Evolutionary conservation across 2,797 vertebrate species (phyloP).

Genomic region (Bufotes viridis): DNA sequence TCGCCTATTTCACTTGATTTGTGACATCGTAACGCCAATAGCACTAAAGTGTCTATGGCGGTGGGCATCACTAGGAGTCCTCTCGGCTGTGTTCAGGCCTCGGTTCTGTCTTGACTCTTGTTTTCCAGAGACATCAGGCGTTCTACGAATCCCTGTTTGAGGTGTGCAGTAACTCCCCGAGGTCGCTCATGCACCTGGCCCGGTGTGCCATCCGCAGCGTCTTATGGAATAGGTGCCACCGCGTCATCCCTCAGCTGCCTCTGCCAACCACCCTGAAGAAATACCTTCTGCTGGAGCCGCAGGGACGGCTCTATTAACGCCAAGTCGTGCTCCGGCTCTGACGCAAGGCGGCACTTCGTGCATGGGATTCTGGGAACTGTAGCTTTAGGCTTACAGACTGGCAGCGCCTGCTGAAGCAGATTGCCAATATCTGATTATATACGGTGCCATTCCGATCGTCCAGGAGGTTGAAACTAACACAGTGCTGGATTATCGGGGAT

Average conservation of each 20-base stretch:
- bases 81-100: neutral
- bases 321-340: neutral
- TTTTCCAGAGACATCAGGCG: constrained; percentile 79
- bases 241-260: constrained; percentile 75
- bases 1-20: too few relatives aligned
- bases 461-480: too few relatives aligned
- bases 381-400: neutral
- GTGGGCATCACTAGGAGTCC: neutral
- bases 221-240: constrained; percentile 76
- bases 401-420: neutral
- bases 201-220: constrained; percentile 82
- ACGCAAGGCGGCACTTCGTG: neutral
- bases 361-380: neutral
- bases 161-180: constrained; percentile 84
- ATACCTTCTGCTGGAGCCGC: constrained; percentile 87
- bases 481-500: neutral
- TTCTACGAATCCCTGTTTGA: constrained; percentile 93
- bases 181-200: constrained; percentile 88
- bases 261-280: constrained; percentile 82
- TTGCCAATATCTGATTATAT: neutral
- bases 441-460: neutral
- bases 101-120: neutral
- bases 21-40: too few relatives aligned
- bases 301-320: constrained; percentile 81
- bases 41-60: neutral